Evolutionary conservation across 2,113 vertebrate genomes (phyloP).

Genomic region (Cairina moschata): DNA sequence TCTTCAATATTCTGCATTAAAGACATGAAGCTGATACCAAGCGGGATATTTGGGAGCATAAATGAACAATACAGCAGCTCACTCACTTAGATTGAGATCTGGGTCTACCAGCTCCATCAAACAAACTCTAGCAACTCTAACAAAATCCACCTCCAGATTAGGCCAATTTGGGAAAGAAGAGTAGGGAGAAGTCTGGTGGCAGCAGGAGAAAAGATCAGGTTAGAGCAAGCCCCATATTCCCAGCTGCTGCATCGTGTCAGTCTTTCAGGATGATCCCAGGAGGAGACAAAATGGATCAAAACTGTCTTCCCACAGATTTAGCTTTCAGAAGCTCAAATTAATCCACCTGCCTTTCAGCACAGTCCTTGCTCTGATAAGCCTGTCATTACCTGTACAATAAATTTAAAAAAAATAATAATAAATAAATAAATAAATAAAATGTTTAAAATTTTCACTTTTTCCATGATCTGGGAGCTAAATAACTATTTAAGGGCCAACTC

Average conservation of each 20-base stretch:
- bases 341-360: neutral
- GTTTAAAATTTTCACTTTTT: neutral
- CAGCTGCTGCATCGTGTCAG: neutral
- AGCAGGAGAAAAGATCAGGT: neutral
- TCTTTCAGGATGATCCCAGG: neutral
- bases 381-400: neutral
- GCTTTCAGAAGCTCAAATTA: neutral
- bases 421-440: no score
- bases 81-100: neutral
- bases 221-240: neutral
- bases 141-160: neutral
- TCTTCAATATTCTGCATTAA: neutral
- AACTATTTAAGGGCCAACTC: neutral
- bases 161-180: neutral
- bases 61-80: neutral
- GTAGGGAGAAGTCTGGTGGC: neutral
- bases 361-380: neutral
- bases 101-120: neutral
- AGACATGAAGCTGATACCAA: neutral
- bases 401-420: no score
- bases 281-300: neutral
- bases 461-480: neutral
- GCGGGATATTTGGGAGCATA: neutral
- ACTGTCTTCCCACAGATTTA: neutral
- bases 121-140: neutral